phyloP scores from a whole-genome alignment of 2,113 vertebrate genomes.

The Zootoca vivipara region DNA sequence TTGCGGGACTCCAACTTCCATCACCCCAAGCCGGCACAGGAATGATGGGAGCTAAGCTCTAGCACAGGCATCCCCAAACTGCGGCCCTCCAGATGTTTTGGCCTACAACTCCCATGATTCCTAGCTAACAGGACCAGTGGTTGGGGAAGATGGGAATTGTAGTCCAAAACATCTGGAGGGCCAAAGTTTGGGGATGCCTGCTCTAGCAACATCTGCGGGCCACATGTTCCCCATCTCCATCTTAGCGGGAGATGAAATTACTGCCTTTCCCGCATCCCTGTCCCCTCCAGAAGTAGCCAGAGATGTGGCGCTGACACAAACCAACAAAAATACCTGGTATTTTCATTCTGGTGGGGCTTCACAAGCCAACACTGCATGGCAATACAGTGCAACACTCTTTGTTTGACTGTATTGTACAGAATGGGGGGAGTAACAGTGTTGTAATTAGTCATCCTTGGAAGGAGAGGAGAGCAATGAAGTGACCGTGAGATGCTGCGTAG shows the following conservation, averaged over 20 bases:
- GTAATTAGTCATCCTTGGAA: slow-evolving; percentile 4
- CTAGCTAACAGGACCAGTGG: no score
- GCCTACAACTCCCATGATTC: no score
- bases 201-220: neutral
- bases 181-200: no score
- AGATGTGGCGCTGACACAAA: neutral
- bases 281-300: neutral
- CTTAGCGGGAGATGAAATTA: neutral
- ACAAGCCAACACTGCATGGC: neutral
- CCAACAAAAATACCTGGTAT: neutral
- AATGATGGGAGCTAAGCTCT: neutral
- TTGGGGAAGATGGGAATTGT: no score
- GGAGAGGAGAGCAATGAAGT: slow-evolving; percentile 1
- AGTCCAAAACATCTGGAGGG: no score
- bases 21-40: neutral
- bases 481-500: neutral
- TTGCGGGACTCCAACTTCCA: neutral
- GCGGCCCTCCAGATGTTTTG: no score
- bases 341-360: neutral
- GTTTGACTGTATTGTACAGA: neutral
- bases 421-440: neutral
- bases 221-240: neutral
- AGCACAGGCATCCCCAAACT: no score
- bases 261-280: no score
- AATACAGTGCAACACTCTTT: neutral